Evolutionary conservation across 1,140 invertebrate genomes (phyloP), one percentile per base, ranked within the genome.

Genomic region (Zelostemma sp.): DNA sequence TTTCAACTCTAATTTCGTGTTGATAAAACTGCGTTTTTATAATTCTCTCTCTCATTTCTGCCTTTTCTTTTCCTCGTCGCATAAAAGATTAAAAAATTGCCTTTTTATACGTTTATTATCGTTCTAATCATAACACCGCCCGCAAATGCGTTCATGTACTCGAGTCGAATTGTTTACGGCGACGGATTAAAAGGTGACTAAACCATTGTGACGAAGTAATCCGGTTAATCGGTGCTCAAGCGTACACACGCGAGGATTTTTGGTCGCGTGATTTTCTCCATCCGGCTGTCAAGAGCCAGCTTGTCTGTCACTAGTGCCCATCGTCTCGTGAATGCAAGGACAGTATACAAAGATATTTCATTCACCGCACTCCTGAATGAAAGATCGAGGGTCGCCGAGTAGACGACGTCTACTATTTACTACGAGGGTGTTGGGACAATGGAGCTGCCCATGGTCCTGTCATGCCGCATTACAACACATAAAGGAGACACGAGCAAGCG

Each of bases 391-490:
- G 58, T 48, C 53, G 53, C 57, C 25, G 53, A 40, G 17, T 35
- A 49, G 62, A 35, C 62, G 55, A 67, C 59, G 65, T 68, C 47
- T 62, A 68, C 58, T 68, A 68, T 68, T 62, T 68, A 68, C 65
- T 68, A 68, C 49, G 53, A 54, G 65, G 49, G 54, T 58, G 62
- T 53, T 59, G 62, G 33, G 61, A 76, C 67, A 73, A 74, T 76
- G 51, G 63, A 46, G 54, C 49, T 35, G 63, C 54, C 61, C 50
- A 35, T 54, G 49, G 58, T 65, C 69, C 57, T 75, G 74, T 76
- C 74, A 64, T 70, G 65, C 65, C 63, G 60, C 66, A 73, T 76
- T 76, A 76, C 63, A 62, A 38, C 19, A 59, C 55, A 72, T 64
- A 74, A 72, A 76, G 68, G 72, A 68, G 55, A 58, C 54, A 46